Evolutionary conservation across 2,113 vertebrate genomes (phyloP).

Genomic region (Guaruba guarouba): DNA sequence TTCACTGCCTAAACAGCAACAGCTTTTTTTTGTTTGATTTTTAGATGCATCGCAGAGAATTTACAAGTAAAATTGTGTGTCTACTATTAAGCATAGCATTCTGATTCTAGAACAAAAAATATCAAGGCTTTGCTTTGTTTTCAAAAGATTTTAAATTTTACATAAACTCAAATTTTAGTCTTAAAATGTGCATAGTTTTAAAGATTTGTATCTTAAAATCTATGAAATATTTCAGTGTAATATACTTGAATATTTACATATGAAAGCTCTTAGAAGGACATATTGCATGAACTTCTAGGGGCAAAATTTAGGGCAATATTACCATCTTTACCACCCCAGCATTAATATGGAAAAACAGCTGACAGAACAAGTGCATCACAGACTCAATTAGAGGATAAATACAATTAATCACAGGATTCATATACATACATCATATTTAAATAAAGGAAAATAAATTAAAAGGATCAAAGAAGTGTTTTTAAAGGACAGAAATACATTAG

Average conservation of each 20-base stretch:
- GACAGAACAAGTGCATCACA: neutral
- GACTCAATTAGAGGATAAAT: neutral
- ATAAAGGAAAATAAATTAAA: neutral
- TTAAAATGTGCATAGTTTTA: neutral
- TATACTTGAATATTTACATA: neutral
- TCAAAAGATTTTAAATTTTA: neutral
- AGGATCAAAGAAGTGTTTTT: neutral
- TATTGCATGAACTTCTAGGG: neutral
- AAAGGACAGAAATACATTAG: neutral
- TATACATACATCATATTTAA: neutral
- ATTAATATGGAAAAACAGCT: neutral
- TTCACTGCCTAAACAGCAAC: neutral
- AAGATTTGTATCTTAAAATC: neutral
- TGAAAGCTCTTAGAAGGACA: neutral
- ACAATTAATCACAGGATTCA: neutral
- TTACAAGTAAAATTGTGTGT: neutral
- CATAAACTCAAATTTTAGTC: neutral
- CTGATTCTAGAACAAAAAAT: neutral
- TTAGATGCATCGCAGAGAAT: neutral
- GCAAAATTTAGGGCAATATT: neutral
- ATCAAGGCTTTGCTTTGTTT: neutral
- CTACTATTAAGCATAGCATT: neutral
- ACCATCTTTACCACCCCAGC: neutral
- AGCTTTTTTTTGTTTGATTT: neutral
- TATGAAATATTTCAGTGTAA: neutral